phyloP scores from a whole-genome alignment of 2,888 invertebrate species.

The Cosmopolites sordidus region DNA sequence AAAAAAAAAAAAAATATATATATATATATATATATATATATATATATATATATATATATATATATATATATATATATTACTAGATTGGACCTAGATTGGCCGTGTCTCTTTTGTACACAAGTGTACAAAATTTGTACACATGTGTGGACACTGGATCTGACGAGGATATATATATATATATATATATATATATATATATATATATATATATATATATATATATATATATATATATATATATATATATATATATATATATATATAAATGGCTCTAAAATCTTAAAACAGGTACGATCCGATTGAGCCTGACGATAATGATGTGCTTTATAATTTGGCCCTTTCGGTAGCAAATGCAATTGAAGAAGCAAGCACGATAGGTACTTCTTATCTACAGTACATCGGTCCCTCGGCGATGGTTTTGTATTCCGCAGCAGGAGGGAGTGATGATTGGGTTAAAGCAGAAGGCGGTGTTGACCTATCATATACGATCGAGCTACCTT shows the following conservation, averaged over 20 bases:
- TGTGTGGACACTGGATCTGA: too few species aligned
- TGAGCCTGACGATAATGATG: conserved; percentile 50
- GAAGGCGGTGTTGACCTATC: conserved; percentile 53
- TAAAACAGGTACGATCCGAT: conserved; percentile 48
- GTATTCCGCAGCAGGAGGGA: conserved; percentile 57
- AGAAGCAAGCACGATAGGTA: conserved; percentile 36
- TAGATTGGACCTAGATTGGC: too few species aligned
- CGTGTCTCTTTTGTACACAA: too few species aligned
- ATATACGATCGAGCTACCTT: conserved; percentile 62
- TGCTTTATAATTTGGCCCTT: conserved; percentile 49
- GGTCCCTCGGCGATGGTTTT: conserved; percentile 50
- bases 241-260: background rate
- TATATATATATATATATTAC: too few species aligned
- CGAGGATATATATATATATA: too few species aligned
- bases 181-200: too few species aligned
- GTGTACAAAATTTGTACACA: too few species aligned
- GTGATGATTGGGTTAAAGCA: conserved; percentile 63
- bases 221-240: background rate
- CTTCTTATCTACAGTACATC: conserved; percentile 51
- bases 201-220: background rate
- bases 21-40: too few species aligned
- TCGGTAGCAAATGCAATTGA: conserved; percentile 43
- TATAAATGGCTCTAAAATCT: background rate
- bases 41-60: too few species aligned
- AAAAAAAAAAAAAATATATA: too few species aligned